phyloP scores from a whole-genome alignment of 2,797 vertebrate genomes.

The Apogon hyalosoma region DNA sequence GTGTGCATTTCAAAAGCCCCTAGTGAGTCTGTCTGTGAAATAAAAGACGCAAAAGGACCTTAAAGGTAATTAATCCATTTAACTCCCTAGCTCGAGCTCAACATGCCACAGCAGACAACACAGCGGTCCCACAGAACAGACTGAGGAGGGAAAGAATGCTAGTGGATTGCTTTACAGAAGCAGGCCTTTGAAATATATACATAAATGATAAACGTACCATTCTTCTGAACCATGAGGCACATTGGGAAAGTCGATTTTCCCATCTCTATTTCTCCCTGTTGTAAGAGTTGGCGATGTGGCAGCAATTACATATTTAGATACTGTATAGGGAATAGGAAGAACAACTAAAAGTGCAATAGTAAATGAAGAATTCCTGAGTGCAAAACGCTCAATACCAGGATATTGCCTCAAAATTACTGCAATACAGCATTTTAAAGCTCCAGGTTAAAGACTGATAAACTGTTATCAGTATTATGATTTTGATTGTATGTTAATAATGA shows the following conservation, averaged over 20 bases:
- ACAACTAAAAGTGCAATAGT: slow-evolving; percentile 55
- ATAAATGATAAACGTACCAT: slow-evolving; percentile 88
- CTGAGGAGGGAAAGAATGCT: slow-evolving; percentile 79
- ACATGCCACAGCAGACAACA: slow-evolving; percentile 85
- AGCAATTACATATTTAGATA: slow-evolving; percentile 74
- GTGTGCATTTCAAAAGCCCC: slow-evolving; percentile 87
- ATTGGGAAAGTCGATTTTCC: slow-evolving; percentile 74
- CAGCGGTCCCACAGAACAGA: slow-evolving; percentile 76
- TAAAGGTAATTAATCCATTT: slow-evolving; percentile 96
- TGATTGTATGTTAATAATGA: background rate
- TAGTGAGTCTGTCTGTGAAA: slow-evolving; percentile 87
- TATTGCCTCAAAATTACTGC: slow-evolving; percentile 18
- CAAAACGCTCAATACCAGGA: slow-evolving; percentile 20
- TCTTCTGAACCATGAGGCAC: slow-evolving; percentile 78
- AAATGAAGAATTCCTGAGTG: slow-evolving; percentile 65
- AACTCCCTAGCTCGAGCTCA: slow-evolving; percentile 83
- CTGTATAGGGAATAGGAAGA: slow-evolving; percentile 74
- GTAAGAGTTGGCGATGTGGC: slow-evolving; percentile 63
- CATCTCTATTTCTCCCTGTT: slow-evolving; percentile 40
- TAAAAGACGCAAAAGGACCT: slow-evolving; percentile 90
- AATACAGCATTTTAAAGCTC: slow-evolving; percentile 14
- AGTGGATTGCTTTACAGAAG: slow-evolving; percentile 89
- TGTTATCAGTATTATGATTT: background rate
- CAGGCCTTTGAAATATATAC: slow-evolving; percentile 90
- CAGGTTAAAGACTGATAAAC: background rate